Conservation (phyloP, 2,113 vertebrate genomes). For the Semnornis frantzii region DNA sequence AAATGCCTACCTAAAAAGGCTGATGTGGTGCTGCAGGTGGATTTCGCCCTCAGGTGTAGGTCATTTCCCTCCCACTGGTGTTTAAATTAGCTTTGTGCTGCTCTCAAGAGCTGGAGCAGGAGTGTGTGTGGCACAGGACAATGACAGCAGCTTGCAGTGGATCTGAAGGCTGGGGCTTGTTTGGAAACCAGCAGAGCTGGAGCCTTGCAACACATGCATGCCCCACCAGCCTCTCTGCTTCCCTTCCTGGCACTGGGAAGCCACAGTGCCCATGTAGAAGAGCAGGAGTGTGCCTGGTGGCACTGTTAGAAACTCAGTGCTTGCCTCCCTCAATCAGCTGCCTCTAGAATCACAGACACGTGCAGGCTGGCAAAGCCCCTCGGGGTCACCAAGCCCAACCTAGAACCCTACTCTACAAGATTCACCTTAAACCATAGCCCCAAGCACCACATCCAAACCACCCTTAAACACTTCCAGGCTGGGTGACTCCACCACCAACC, state of each 20-base stretch:
- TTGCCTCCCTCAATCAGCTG: background rate
- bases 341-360: background rate
- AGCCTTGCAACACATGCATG: background rate
- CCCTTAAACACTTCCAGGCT: too few species aligned
- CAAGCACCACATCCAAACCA: too few species aligned
- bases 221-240: background rate
- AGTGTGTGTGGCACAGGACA: fast-evolving
- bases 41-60: background rate
- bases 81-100: background rate
- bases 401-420: too few species aligned
- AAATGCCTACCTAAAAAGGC: background rate
- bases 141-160: background rate
- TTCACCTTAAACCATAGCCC: too few species aligned
- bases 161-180: background rate
- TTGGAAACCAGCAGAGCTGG: background rate
- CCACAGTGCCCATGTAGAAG: fast-evolving
- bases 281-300: fast-evolving
- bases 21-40: background rate
- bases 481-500: too few species aligned
- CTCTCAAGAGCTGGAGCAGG: background rate
- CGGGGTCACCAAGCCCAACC: too few species aligned
- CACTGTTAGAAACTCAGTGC: fast-evolving
- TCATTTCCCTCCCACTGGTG: background rate
- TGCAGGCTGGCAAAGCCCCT: too few species aligned
- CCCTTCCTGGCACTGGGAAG: fast-evolving